A percentile compares a stretch with the other conserved stretches of the same genome.
phyloP scores from a whole-genome alignment of 2,113 vertebrate species.

The Capricornis sumatraensis region DNA sequence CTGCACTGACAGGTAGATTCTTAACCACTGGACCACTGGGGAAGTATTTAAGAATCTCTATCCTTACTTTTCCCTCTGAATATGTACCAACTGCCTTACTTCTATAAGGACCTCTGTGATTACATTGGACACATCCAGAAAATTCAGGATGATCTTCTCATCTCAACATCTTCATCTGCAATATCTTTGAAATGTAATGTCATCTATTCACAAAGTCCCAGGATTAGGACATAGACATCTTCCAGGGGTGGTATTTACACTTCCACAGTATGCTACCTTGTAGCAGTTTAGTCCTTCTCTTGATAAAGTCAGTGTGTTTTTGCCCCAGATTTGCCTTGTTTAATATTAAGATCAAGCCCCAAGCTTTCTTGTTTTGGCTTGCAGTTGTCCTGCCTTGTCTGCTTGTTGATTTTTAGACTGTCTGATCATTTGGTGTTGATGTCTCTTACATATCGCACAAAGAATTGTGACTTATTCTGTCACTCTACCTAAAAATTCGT shows the following conservation, averaged over 20 bases:
- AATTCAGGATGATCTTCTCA: neutral
- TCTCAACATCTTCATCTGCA: neutral
- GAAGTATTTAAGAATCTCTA: neutral
- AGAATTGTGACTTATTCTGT: neutral
- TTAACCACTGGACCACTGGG: neutral
- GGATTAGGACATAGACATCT: neutral
- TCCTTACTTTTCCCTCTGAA: neutral
- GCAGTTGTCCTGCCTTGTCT: too few species aligned
- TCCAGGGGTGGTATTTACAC: neutral
- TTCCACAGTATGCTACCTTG: neutral
- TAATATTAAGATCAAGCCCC: neutral
- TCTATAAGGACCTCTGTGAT: neutral
- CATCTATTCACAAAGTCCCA: neutral
- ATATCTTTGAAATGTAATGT: neutral
- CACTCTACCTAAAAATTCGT: neutral
- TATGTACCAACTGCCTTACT: neutral
- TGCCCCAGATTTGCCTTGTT: neutral
- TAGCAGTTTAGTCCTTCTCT: neutral
- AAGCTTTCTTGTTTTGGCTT: neutral
- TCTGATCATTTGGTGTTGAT: neutral
- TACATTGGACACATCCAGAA: neutral
- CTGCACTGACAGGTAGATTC: neutral
- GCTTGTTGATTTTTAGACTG: neutral
- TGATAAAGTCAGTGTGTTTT: neutral
- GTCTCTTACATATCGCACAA: neutral